Evolutionary conservation across 2,113 vertebrate species (phyloP).

Genomic region (Himantopus leucocephalus): DNA sequence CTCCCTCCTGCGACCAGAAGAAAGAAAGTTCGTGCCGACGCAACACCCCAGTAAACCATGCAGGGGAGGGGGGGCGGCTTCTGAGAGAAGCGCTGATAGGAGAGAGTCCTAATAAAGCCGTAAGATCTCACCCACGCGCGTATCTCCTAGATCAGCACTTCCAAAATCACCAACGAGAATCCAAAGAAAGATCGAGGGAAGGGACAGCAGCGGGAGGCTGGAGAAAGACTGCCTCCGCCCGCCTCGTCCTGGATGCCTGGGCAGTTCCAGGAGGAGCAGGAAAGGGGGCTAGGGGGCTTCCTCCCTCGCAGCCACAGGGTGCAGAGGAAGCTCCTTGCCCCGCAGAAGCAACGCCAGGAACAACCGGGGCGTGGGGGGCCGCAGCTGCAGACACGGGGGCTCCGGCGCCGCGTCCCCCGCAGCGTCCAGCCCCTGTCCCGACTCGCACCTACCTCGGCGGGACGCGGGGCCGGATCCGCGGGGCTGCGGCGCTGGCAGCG

Average conservation of each 20-base stretch:
- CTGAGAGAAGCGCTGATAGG: not conserved
- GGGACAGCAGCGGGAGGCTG: not conserved
- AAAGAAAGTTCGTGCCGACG: conserved; percentile 51
- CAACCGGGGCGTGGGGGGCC: not conserved
- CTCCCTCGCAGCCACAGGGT: not conserved
- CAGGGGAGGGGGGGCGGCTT: not conserved
- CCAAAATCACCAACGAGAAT: conserved; percentile 8
- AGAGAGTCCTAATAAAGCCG: not conserved
- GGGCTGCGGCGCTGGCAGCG: not conserved
- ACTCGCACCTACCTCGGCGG: conserved; percentile 14
- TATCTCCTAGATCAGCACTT: conserved; percentile 5
- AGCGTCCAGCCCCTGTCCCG: not conserved
- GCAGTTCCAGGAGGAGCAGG: not conserved
- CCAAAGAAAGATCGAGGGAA: not conserved
- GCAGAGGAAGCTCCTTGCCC: not conserved
- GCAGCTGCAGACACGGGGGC: not conserved
- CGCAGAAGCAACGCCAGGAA: not conserved
- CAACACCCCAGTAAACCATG: not conserved
- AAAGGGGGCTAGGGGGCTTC: not conserved
- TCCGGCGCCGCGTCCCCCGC: not conserved
- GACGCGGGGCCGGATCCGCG: not conserved
- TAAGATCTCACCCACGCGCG: not conserved
- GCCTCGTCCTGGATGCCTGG: not conserved
- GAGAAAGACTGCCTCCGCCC: not conserved
- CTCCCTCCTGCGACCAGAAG: not conserved